A percentile compares a stretch with the other conserved stretches of the same genome.
Conservation (phyloP, 2,113 vertebrate species). For the Phainopepla nitens region DNA sequence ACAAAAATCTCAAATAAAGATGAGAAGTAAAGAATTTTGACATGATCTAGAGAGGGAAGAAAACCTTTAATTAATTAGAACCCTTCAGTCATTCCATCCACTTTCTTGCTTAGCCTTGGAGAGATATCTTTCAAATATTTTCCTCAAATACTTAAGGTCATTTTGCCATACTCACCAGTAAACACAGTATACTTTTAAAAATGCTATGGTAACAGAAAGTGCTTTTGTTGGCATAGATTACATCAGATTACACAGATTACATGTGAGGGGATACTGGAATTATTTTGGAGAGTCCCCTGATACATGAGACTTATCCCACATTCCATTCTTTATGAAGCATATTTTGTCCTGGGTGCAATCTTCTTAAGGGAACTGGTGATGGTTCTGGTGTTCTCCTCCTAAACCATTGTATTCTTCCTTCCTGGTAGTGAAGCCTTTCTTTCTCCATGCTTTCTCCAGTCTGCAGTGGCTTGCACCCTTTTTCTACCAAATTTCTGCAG, state of each 20-base stretch:
- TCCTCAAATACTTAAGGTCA: not conserved
- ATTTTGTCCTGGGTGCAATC: not conserved
- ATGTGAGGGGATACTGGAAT: not conserved
- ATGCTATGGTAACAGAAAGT: not conserved
- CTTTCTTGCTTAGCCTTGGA: not conserved
- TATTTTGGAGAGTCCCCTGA: not conserved
- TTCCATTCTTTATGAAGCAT: not conserved
- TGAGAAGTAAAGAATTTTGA: not conserved
- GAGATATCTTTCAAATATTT: not conserved
- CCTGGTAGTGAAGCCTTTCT: not conserved
- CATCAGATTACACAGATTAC: no score
- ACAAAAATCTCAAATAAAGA: not conserved
- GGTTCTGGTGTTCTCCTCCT: not conserved
- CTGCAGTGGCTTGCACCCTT: not conserved
- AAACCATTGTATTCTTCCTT: not conserved
- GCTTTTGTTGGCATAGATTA: not conserved
- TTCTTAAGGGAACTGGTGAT: not conserved
- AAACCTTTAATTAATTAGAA: not conserved
- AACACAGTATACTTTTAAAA: not conserved
- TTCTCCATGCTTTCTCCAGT: not conserved
- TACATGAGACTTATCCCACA: not conserved
- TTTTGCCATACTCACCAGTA: not conserved
- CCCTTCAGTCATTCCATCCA: not conserved
- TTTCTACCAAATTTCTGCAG: not conserved
- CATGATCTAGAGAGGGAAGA: not conserved